These are phyloP conservation scores for Halictus ligatus DNA, from an alignment of 2,888 invertebrate species.

Conservation along the genomic window DNA sequence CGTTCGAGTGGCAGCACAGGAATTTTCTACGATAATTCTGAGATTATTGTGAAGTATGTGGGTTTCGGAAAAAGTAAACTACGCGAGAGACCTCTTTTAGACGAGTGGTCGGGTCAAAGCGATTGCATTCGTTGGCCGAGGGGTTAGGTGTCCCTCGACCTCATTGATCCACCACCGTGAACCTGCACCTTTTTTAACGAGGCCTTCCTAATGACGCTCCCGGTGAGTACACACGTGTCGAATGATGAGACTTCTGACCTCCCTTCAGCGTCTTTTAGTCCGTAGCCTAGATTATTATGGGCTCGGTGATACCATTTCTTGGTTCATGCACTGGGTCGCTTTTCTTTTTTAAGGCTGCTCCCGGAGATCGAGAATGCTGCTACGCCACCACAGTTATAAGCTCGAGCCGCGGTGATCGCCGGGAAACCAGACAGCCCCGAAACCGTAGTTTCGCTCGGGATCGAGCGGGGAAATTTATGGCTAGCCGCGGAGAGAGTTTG, in stretches of 20 bases:
- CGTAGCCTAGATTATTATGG: slow-evolving; percentile 33
- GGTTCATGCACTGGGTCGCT: background rate
- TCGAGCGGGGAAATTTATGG: slow-evolving; percentile 29
- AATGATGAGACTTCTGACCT: slow-evolving; percentile 51
- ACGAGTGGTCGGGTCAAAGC: slow-evolving; percentile 1
- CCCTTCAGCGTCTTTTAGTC: slow-evolving; percentile 41
- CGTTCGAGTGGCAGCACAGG: background rate
- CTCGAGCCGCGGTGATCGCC: background rate
- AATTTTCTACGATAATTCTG: background rate
- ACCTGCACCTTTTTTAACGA: slow-evolving; percentile 68
- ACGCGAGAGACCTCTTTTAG: background rate
- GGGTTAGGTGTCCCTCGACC: background rate
- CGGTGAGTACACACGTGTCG: slow-evolving; percentile 46
- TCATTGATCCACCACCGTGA: slow-evolving; percentile 22
- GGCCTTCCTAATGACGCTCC: slow-evolving; percentile 59
- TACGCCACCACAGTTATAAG: background rate
- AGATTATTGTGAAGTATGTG: background rate
- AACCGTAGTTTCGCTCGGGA: slow-evolving; percentile 12
- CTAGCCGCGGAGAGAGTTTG: slow-evolving; percentile 14
- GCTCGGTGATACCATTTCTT: background rate
- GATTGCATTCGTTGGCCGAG: background rate
- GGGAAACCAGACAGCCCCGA: slow-evolving; percentile 7
- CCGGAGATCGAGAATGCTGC: background rate
- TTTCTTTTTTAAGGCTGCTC: background rate
- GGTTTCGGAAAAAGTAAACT: background rate